These are phyloP conservation scores for Apodemus agrarius DNA, from an alignment of 2,797 vertebrate genomes.

Conservation along the genomic window DNA sequence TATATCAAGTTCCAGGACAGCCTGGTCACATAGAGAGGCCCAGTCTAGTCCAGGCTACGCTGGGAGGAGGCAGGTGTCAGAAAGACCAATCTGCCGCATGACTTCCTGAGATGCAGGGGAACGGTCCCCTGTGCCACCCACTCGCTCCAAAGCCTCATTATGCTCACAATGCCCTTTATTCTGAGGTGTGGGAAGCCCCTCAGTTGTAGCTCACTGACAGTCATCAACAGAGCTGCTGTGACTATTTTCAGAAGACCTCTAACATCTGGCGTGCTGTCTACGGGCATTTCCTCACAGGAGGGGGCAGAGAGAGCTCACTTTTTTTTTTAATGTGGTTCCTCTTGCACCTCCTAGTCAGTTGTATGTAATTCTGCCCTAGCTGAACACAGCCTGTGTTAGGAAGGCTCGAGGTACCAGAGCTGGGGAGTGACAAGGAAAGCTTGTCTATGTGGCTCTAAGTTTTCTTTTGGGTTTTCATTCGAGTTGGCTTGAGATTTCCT, in stretches of 20 bases:
- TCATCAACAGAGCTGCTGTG: not conserved
- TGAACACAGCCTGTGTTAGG: not conserved
- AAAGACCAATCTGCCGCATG: not conserved
- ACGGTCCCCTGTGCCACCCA: not conserved
- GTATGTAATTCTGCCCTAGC: not conserved
- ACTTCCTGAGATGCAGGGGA: not conserved
- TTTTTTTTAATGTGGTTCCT: not conserved
- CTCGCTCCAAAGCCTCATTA: too few relatives aligned
- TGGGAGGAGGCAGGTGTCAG: not conserved
- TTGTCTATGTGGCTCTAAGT: not conserved
- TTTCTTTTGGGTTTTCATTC: not conserved
- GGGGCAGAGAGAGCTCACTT: not conserved
- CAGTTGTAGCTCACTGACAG: not conserved
- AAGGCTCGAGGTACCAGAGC: not conserved
- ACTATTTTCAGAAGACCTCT: not conserved
- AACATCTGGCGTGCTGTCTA: not conserved
- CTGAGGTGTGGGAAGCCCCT: not conserved
- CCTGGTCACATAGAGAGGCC: not conserved
- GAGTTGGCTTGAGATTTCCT: not conserved
- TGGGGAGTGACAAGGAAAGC: not conserved
- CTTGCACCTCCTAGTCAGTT: not conserved
- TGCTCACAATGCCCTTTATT: too few relatives aligned
- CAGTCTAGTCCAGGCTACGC: not conserved
- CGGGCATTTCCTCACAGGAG: not conserved
- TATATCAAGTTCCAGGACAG: not conserved